Evolutionary conservation across 2,888 invertebrate species (phyloP), one percentile per base, ranked within the genome.

Genomic region (Belgica antarctica): DNA sequence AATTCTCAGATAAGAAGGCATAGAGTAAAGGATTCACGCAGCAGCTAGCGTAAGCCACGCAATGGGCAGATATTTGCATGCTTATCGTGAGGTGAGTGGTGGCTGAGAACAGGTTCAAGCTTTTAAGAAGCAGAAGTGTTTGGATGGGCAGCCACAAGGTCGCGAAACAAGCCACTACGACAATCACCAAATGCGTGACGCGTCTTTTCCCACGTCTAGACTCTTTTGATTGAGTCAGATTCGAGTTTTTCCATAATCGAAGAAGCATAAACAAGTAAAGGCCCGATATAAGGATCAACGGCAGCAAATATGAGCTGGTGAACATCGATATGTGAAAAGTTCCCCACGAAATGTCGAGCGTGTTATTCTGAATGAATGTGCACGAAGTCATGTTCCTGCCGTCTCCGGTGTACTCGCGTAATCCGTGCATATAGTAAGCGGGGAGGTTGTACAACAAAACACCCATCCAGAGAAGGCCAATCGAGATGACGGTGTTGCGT

Each of bases 11-110:
- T 69, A 96, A 85, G 81, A 96, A 94, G 0, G 95, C 95, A 81
- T 96, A 96, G 63, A 96, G 85, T 73, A 96, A 87, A 0, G 96
- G 96, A 80, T 96, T 96, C 75, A 96, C 89, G 78, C 95, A 96
- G 76, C 92, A 92, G 83, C 95, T 3, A 8, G 31, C n/a, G 34
- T 61, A 61, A 2, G 93, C 92, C 47, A 89, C 80, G 27, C 88
- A 87, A 74, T 89, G 89, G 0, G 86, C 85, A 61, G 85, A 83
- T 72, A 89, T 88, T 80, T 89, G 89, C n/a, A 87, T 81, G 71
- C 86, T 85, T 75, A 89, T 86, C 61, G 84, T 84, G 74, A 83
- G 82, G 75, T 83, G 80, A 0, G 85, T 85, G 73, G 34, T n/a
- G 15, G 68, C 24, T 27, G 24, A 5, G 19, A 86, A 91, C 34